Base-by-base conservation (phyloP, 2,113 vertebrate species). In the Rafetus swinhoei region DNA sequence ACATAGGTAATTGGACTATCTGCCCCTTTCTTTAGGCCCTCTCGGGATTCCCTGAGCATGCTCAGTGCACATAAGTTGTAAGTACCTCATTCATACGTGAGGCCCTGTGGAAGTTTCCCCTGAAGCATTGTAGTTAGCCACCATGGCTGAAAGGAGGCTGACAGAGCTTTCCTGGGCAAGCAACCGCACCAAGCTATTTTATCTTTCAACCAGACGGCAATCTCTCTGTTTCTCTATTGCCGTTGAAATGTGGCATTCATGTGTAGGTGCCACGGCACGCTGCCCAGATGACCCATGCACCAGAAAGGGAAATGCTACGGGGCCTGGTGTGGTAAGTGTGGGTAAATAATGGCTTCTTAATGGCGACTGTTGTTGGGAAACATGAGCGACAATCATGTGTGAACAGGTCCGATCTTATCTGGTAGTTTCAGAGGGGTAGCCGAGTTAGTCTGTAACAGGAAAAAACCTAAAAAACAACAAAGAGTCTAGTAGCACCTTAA, bases 301-400 rank as follows among this genome's bases (percentile, higher is more conserved):
- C 39, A 79, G n/a, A 55, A 92, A 77, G 35, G 94, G 3, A 79
- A 95, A 85, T 16, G 79, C 27, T n/a, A 24, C 52, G 80, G 69
- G 22, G 60, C 4, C 32, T 27, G 45, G 80, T 10, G 27, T 53
- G 86, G 50, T 56, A 77, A 27, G 13, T 53, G 7, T 57, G 74
- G 29, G 50, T 22, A 85, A 89, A 85, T 0, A 4, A 56, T 0
- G 59, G 52, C 12, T 89, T 80, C 35, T 72, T 72, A 72, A 72
- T 21, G 65, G 21, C 60, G 59, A 55, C 55, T 60, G 7, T 69
- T 35, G 32, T 27, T 77, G 39, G 50, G 22, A 77, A 4, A 8
- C 13, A 45, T 65, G 12, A 77, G 12, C 1, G 19, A 52, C 0
- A 55, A 3, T 5, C 91, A 82, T 16, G 3, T 9, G 10, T 9